Base-by-base conservation (phyloP, 2,113 vertebrate genomes). In the Melanostigma gelatinosum region DNA sequence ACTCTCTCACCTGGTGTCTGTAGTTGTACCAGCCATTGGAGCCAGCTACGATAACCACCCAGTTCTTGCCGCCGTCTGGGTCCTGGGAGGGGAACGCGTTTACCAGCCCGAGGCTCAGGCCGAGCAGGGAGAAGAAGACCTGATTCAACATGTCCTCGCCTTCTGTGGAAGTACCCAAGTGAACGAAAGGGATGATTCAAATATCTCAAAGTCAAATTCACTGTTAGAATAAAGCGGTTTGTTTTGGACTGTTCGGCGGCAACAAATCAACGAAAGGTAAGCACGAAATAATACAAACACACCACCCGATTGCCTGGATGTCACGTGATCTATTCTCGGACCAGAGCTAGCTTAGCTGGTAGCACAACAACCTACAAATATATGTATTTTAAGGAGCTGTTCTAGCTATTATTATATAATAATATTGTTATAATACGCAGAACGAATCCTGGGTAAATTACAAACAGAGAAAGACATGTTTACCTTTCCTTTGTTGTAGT, bases 21-120 rank as follows among this genome's bases (percentile, higher is more conserved):
- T 99, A 99, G 93, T 99, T 99, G 92, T 96, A 97, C 97, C 97
- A 99, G 92, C 96, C 95, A 0, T 94, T 97, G 0, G 98, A 99
- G 0, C 97, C 97, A 0, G 97, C 97, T 0, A 99, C 98, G 0
- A 99, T 96, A n/a, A 99, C 92, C 61, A 98, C 97, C 98, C 97
- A 99, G 94, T 98, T 95, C 83, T 97, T 98, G 62, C 96, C 97
- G 4, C 93, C 77, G 27, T 95, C 93, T 0, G 93, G 83, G 0
- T 95, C 90, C 61, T 22, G 92, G 7, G 93, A 1, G 0, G 94
- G 93, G 29, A 96, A 58, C 0, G 93, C 80, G 0, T 36, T 36
- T 0, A 84, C 77, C 20, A 96, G 88, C 44, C 79, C 89, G 82
- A 93, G 70, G 62, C 87, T 48, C 36, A 97, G 88, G 81, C 91